Percentiles rank a stretch among this genome's conserved stretches.
phyloP scores from a whole-genome alignment of 1,140 invertebrate genomes.

The Drosophila pandora region DNA sequence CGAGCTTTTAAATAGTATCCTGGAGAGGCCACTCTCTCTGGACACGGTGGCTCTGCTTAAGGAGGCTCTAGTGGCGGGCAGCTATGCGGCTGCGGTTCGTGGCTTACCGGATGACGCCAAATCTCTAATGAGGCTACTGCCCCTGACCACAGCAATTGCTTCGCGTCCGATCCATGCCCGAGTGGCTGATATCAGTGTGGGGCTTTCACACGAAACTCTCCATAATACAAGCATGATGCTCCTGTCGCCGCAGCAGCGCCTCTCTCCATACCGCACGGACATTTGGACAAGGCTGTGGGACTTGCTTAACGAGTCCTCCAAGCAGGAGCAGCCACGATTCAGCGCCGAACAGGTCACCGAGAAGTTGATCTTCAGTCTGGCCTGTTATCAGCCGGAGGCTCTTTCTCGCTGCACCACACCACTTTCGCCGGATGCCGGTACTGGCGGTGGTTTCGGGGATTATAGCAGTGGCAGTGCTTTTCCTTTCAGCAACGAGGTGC shows the following conservation, averaged over 20 bases:
- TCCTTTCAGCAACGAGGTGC: conserved; percentile 84
- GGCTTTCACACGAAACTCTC: conserved; percentile 87
- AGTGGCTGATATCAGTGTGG: conserved; percentile 74
- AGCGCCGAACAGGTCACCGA: conserved; percentile 89
- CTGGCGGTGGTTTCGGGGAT: conserved; percentile 84
- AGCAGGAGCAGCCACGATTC: conserved; percentile 87
- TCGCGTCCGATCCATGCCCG: conserved; percentile 76
- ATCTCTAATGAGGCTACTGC: conserved; percentile 88
- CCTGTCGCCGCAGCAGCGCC: conserved; percentile 90
- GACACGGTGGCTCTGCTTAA: conserved; percentile 86
- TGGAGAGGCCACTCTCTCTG: conserved; percentile 74
- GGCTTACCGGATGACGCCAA: conserved; percentile 89
- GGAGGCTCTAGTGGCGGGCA: conserved; percentile 90
- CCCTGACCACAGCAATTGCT: conserved; percentile 87
- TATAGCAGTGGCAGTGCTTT: conserved; percentile 75
- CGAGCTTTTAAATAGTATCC: conserved; percentile 84
- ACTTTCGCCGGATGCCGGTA: conserved; percentile 88
- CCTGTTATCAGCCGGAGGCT: conserved; percentile 93
- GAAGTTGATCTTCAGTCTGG: conserved; percentile 90
- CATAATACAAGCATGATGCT: conserved; percentile 93
- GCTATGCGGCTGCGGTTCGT: conserved; percentile 89
- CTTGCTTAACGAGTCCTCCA: conserved; percentile 85
- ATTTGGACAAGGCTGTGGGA: conserved; percentile 93
- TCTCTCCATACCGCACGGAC: conserved; percentile 91
- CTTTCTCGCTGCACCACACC: conserved; percentile 92